These are phyloP conservation scores for Saxidomus purpurata DNA, from an alignment of 1,140 invertebrate genomes.

Conservation along the genomic window DNA sequence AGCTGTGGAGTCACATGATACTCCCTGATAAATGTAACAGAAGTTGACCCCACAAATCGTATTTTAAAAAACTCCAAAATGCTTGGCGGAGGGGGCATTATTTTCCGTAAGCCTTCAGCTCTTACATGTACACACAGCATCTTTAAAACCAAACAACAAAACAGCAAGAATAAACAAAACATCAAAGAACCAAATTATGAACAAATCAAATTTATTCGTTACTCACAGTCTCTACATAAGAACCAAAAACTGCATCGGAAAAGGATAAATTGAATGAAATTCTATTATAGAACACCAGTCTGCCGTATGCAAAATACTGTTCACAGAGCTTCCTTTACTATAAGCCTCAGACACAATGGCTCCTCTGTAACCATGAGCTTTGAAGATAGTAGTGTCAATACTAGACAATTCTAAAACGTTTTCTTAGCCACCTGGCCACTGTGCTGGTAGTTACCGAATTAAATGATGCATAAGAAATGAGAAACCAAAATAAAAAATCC, in stretches of 20 bases:
- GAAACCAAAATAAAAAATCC: too few species aligned
- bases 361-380: constrained; percentile 26
- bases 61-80: neutral
- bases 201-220: neutral
- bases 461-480: constrained; percentile 35
- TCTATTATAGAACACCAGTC: neutral
- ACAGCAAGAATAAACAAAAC: neutral
- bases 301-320: neutral
- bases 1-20: neutral
- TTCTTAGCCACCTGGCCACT: constrained; percentile 25
- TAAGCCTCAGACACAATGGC: neutral
- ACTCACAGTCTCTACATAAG: neutral
- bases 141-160: neutral
- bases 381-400: constrained; percentile 14
- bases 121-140: too few species aligned
- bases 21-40: neutral
- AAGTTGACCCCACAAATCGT: neutral
- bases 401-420: neutral
- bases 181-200: neutral
- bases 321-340: constrained; percentile 15
- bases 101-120: neutral
- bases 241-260: too few species aligned
- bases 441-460: constrained; percentile 42
- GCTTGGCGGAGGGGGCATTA: neutral
- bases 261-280: neutral